These are phyloP conservation scores for Vanessa atalanta DNA, from an alignment of 1,140 invertebrate genomes.

Conservation along the genomic window DNA sequence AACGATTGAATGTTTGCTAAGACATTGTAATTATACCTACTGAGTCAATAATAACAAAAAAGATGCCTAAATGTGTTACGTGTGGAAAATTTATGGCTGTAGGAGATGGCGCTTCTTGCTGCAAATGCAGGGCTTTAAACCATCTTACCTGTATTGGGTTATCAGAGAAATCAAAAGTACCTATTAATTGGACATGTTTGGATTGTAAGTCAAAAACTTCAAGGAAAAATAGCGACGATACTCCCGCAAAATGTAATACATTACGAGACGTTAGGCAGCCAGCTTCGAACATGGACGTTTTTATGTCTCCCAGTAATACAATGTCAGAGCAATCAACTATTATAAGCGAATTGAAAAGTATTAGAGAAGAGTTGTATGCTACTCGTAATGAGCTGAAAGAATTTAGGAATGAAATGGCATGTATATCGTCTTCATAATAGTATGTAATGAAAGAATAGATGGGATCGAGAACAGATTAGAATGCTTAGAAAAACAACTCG, in stretches of 20 bases:
- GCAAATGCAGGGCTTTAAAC: not conserved
- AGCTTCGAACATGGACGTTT: too few species aligned
- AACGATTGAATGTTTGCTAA: not conserved
- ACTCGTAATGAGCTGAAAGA: too few species aligned
- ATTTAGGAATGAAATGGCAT: too few species aligned
- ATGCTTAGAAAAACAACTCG: too few species aligned
- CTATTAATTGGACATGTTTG: conserved; percentile 18
- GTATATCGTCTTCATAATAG: too few species aligned
- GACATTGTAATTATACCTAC: not conserved
- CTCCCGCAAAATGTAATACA: not conserved
- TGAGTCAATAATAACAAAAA: not conserved
- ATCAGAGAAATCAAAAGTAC: not conserved
- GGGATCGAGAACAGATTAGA: too few species aligned
- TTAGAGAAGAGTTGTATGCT: too few species aligned
- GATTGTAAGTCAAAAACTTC: conserved; percentile 9
- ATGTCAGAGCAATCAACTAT: too few species aligned
- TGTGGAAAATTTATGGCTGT: conserved; percentile 22
- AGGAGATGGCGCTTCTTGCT: conserved; percentile 6
- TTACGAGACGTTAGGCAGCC: not conserved
- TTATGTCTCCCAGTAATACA: too few species aligned
- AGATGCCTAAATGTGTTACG: conserved; percentile 15
- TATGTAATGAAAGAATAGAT: too few species aligned
- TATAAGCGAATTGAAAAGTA: too few species aligned
- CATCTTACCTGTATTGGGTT: conserved; percentile 7
- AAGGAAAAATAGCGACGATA: conserved; percentile 8